Base-by-base conservation (phyloP, 2,797 vertebrate species). In the Astyanax mexicanus region DNA sequence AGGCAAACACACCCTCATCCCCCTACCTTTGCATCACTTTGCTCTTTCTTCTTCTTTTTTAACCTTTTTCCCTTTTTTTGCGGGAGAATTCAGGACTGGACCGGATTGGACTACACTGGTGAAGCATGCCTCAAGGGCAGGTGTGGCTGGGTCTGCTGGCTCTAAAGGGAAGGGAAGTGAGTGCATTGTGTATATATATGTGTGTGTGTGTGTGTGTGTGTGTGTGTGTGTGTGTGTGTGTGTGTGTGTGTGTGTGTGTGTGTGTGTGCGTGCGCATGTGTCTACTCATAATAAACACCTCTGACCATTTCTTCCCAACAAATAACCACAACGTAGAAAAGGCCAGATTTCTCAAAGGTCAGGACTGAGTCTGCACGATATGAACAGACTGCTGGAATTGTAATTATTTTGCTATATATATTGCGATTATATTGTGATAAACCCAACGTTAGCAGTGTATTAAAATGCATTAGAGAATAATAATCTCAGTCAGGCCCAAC, bases 71-170 rank as follows among this genome's bases (percentile, higher is more conserved):
- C 55, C 17, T 83, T 81, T 80, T 90, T 86, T 86, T 85, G 84
- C 86, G 79, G 86, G 83, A 88, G 88, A 90, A 91, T 91, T 91
- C 87, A 88, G 85, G 85, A 82, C 83, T 77, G 85, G 84, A 45
- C 32, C 21, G 12, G 61, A 80, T 87, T 88, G 86, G 88, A 91
- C 92, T 90, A 85, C 90, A 90, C 90, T 90, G 88, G 89, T 89
- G 86, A 75, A 73, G 83, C 84, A 86, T 88, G 85, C 89, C 91
- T 89, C 88, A 88, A 87, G 89, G 83, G 15, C 74, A 78, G 82
- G 83, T 84, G 76, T 84, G 84, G 84, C 40, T 45, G 64, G 65
- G 69, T 68, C 70, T 81, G 64, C 78, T 61, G 15, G 54, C 66
- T 74, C 55, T 58, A 64, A 29, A 72, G 70, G 54, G 57, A 60